Base-by-base conservation (phyloP, 1,140 invertebrate genomes). In the Harlomillsia oculata region DNA sequence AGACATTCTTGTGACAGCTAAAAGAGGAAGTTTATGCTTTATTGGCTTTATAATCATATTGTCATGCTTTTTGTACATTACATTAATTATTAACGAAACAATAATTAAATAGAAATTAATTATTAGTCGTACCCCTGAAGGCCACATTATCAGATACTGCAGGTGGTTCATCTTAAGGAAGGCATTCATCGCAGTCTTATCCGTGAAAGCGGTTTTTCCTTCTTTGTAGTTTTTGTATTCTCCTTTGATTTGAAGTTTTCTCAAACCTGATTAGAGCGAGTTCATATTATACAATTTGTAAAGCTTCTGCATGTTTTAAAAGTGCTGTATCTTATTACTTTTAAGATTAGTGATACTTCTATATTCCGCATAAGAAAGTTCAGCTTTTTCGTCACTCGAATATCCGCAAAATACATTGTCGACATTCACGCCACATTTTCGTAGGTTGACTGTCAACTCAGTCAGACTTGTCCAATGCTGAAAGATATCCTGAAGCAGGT, bases 351-450 rank as follows among this genome's bases (percentile, higher is more conserved):
- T 34, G 32, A 34, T 32, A 1, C 34, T 46, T 46, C 16, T n/a
- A n/a, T n/a, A n/a, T n/a, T n/a, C n/a, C n/a, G n/a, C n/a, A n/a
- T n/a, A n/a, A n/a, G 21, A 30, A 20, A 6, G n/a, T 6, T 32
- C 16, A 1, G 21, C 45, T 6, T 16, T 16, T 14, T 26, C 3
- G 1, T 45, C 25, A 9, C 13, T 2, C 18, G 45, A 20, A 32
- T 32, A 30, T 1, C 45, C 45, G 1, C 16, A 21, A 8, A 48
- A 21, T 20, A 32, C 8, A 9, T 48, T 30, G 23, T 48, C 45
- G 21, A 48, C 13, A 34, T 48, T 48, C 4, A 48, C 45, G 11
- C 18, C 25, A 23, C 45, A 48, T 48, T 48, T 48, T 8, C 45
- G 16, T 4, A 48, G 29, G 25, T 48, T 30, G 14, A 48, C 11